Percentiles rank a stretch among this genome's conserved stretches.
phyloP scores from a whole-genome alignment of 2,797 vertebrate genomes.

The Phalanger gymnotis region DNA sequence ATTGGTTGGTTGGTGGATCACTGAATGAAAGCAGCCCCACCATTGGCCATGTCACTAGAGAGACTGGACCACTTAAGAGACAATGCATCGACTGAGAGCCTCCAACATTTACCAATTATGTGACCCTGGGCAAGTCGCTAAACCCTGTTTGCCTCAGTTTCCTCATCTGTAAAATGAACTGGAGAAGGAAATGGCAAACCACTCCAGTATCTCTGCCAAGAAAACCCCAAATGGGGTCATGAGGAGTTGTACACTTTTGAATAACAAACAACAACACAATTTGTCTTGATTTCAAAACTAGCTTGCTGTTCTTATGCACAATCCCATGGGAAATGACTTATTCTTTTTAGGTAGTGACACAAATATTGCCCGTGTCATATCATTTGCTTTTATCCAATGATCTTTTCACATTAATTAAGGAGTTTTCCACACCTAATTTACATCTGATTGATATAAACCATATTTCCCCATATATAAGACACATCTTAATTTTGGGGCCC shows the following conservation, averaged over 20 bases:
- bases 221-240: neutral
- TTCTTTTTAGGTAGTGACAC: neutral
- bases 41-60: neutral
- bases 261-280: neutral
- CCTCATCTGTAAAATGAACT: neutral
- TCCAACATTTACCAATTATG: neutral
- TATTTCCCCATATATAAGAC: too few species aligned
- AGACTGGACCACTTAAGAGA: neutral
- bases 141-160: neutral
- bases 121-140: neutral
- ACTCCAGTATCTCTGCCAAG: neutral
- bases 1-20: neutral
- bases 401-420: neutral
- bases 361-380: neutral
- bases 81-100: neutral
- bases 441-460: neutral
- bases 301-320: neutral
- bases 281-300: neutral
- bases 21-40: neutral
- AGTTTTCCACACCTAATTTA: neutral
- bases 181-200: neutral
- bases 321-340: neutral
- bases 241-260: neutral
- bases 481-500: too few species aligned
- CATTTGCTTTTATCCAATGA: neutral